Evolutionary conservation across 2,797 vertebrate genomes (phyloP), one percentile per base, ranked within the genome.

Genomic region (Artibeus lituratus): DNA sequence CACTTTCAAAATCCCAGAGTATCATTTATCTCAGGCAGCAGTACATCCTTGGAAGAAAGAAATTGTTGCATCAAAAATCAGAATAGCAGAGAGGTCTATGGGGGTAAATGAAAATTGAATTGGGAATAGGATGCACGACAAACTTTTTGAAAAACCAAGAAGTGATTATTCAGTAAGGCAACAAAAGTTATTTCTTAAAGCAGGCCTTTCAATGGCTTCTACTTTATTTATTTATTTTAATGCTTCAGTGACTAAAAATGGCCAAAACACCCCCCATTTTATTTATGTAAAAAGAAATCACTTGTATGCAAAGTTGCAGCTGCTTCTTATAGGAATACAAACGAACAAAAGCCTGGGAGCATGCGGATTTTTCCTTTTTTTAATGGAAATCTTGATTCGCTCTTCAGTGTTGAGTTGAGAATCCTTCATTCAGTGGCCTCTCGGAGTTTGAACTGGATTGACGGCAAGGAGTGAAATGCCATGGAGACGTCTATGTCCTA

Each of bases 391-490:
- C 69, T 53, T 53, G 92, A 35, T 90, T 77, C 10, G 0, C 0
- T 93, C 44, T 96, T 97, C 92, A 32, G 39, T 69, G 0, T 81
- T 74, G 51, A 59, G 84, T 1, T 83, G 62, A 84, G 85, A 89
- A 74, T 47, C 32, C 10, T 69, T 81, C 16, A 29, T 65, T 91
- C 22, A 80, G 49, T 94, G 95, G 0, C 98, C 98, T 98, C 96
- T 98, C 98, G 98, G 98, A 98, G 98, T 98, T 98, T 97, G 96
- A 95, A 95, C 94, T 96, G 94, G 97, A 97, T 62, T 87, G 82
- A 96, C 84, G 8, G 62, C n/a, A 87, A 95, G 96, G 96, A 96
- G 96, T 85, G 97, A 98, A 98, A 93, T 94, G 69, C 78, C 72
- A 94, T 70, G 72, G 44, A 24, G 47, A 97, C 69, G 80, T 15